Percentiles rank a stretch among this genome's conserved stretches.
phyloP scores from a whole-genome alignment of 2,888 invertebrate genomes.

The Terebella lapidaria region DNA sequence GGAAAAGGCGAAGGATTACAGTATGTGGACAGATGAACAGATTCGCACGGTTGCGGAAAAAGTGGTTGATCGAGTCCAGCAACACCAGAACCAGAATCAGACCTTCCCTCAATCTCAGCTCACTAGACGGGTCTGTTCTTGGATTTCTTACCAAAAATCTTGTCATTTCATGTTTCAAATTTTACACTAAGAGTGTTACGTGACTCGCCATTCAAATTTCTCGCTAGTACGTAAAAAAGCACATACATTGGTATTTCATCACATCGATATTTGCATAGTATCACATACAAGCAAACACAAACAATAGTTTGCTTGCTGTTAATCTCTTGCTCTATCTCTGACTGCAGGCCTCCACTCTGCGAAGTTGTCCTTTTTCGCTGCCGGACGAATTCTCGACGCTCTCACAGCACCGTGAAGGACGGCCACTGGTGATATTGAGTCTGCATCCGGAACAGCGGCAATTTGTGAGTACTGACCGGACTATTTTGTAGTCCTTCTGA shows the following conservation, averaged over 20 bases:
- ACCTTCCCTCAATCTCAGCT: background rate
- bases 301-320: too few relatives aligned
- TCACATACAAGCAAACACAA: too few relatives aligned
- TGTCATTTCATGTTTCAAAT: too few relatives aligned
- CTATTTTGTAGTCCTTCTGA: too few relatives aligned
- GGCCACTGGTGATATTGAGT: slow-evolving; percentile 43
- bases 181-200: too few relatives aligned
- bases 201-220: too few relatives aligned
- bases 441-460: slow-evolving; percentile 38
- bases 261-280: too few relatives aligned
- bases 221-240: too few relatives aligned
- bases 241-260: too few relatives aligned
- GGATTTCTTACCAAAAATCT: too few relatives aligned
- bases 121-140: background rate
- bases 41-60: background rate
- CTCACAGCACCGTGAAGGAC: slow-evolving; percentile 18
- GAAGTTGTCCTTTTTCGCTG: slow-evolving; percentile 15
- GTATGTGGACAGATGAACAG: background rate
- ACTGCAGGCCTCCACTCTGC: slow-evolving; percentile 10
- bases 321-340: background rate
- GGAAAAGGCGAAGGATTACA: too few relatives aligned
- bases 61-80: background rate
- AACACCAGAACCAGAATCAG: background rate
- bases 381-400: slow-evolving; percentile 12
- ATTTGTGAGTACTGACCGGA: background rate